Conservation (phyloP, 2,797 vertebrate species). For the Gymnopithys bicolor region DNA sequence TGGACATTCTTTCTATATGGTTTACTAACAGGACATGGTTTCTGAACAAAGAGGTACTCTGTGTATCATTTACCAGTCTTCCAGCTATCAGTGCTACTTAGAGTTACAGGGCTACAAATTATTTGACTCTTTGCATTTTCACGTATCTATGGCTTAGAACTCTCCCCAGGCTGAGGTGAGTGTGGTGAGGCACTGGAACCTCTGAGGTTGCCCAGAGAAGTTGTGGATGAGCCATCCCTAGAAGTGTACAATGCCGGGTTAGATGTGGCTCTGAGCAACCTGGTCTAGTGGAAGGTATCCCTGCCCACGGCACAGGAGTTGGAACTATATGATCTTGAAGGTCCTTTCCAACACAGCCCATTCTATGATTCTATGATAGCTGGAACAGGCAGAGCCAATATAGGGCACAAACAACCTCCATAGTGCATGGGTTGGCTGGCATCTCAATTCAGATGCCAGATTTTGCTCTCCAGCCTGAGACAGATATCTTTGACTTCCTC, state of each 20-base stretch:
- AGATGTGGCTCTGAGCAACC: neutral
- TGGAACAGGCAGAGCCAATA: neutral
- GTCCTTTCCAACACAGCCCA: neutral
- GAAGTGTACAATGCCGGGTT: neutral
- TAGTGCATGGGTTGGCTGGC: accelerated
- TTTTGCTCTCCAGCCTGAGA: neutral
- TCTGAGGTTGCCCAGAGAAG: neutral
- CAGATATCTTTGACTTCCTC: neutral
- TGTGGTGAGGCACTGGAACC: neutral
- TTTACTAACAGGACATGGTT: neutral
- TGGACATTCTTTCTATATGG: neutral
- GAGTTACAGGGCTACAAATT: neutral
- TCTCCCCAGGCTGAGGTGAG: neutral
- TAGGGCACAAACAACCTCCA: neutral
- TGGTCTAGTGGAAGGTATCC: neutral
- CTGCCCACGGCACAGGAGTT: neutral
- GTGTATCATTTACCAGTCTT: neutral
- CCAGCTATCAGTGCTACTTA: neutral
- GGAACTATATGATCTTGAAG: neutral
- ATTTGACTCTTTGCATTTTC: neutral
- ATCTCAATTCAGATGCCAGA: neutral
- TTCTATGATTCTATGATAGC: neutral
- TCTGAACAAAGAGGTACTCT: neutral
- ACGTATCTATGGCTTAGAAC: neutral
- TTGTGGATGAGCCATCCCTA: neutral